Conservation (phyloP, 2,113 vertebrate species). For the Pan troglodytes region DNA sequence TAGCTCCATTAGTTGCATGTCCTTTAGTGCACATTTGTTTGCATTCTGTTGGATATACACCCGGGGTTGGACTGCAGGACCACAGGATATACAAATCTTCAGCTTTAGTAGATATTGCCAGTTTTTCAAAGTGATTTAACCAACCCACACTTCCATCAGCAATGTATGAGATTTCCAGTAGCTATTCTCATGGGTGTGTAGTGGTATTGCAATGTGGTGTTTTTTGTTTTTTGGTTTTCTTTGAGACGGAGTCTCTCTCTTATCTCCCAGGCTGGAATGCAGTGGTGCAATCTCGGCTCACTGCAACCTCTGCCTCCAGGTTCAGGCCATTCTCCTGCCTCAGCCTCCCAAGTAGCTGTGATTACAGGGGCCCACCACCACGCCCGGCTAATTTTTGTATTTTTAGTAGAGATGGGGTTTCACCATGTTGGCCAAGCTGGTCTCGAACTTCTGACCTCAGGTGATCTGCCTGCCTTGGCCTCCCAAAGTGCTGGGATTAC, state of each 20-base stretch:
- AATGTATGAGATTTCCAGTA: not conserved
- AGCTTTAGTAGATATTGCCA: not conserved
- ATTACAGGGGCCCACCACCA: too few relatives aligned
- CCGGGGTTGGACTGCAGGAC: not conserved
- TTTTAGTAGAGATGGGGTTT: not conserved
- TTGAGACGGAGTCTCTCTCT: not conserved
- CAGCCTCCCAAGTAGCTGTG: too few relatives aligned
- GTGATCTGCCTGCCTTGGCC: not conserved
- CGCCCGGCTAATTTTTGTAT: not conserved
- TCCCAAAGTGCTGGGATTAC: not conserved
- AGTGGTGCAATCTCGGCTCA: not conserved
- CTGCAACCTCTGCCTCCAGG: not conserved
- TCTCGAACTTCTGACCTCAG: not conserved
- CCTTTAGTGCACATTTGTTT: not conserved
- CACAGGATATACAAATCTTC: not conserved
- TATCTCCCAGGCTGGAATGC: not conserved
- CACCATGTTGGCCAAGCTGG: too few relatives aligned
- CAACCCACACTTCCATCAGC: not conserved
- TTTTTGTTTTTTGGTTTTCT: not conserved
- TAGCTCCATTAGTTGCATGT: not conserved
- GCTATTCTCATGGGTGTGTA: not conserved
- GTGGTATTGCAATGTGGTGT: not conserved
- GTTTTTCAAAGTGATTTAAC: not conserved
- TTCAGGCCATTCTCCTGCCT: too few relatives aligned
- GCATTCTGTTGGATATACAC: not conserved